Evolutionary conservation across 2,888 invertebrate species (phyloP), one percentile per base, ranked within the genome.

Genomic region (Lucinisca nassula): DNA sequence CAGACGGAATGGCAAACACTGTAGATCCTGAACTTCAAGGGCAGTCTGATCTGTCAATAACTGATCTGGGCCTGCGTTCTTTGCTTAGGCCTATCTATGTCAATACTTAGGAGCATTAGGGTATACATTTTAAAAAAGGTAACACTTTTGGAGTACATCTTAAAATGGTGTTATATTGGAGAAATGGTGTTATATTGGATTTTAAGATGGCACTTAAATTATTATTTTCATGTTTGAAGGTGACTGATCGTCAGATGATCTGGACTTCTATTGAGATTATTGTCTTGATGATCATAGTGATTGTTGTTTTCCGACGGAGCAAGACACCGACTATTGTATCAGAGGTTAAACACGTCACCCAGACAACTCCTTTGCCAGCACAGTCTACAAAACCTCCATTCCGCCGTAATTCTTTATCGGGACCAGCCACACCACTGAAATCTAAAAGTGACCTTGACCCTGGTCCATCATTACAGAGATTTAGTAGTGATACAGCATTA

Each of bases 161-260:
- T n/a, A n/a, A n/a, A n/a, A n/a, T n/a, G n/a, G n/a, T n/a, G n/a
- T n/a, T n/a, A n/a, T n/a, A n/a, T n/a, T n/a, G n/a, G n/a, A n/a
- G n/a, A n/a, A n/a, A n/a, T n/a, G n/a, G n/a, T n/a, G n/a, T n/a
- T n/a, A n/a, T n/a, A n/a, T 40, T 40, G 14, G 40, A 40, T 40
- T 40, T 40, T 40, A n/a, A n/a, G 40, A 40, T 40, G 6, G 40
- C 40, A 40, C 40, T 40, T 40, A 40, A 40, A 40, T 40, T 40
- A 40, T 40, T 40, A 40, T 12, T 4, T 35, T 17, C 12, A 37
- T 70, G 0, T 73, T 40, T 37, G 0, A 27, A 94, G 94, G 88
- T 93, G 3, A 92, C 90, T 10, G 93, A 93, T 67, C 81, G 92
- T 27, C 93, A 94, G 84, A 89, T 92, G 87, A 88, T 89, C 12